Conservation (phyloP, 2,888 invertebrate species). For the Heliconius aoede region DNA sequence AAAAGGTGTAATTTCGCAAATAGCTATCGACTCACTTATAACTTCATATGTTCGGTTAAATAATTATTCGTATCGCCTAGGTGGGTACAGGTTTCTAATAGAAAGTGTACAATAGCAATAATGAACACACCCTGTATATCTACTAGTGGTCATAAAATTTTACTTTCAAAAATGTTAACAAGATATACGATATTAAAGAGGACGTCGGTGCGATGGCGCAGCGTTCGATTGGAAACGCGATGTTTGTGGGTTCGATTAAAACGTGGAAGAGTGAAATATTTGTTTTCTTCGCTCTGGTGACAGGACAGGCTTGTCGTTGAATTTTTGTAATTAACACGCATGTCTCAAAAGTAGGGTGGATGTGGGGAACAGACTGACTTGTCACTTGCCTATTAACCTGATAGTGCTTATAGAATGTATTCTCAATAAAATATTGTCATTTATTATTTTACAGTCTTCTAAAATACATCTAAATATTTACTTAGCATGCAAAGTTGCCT, state of each 20-base stretch:
- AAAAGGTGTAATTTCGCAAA: slow-evolving; percentile 74
- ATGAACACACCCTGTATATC: slow-evolving; percentile 27
- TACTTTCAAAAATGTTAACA: slow-evolving; percentile 12
- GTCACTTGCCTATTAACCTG: too few species aligned
- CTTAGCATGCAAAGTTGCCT: too few species aligned
- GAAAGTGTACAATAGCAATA: slow-evolving; percentile 35
- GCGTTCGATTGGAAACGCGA: too few species aligned
- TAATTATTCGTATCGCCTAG: slow-evolving; percentile 54
- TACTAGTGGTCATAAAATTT: slow-evolving; percentile 3
- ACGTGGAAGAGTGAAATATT: too few species aligned
- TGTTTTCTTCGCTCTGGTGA: too few species aligned
- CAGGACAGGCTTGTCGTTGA: too few species aligned
- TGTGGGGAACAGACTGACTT: too few species aligned
- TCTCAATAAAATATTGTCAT: neutral
- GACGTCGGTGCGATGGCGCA: too few species aligned
- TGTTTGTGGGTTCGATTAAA: too few species aligned
- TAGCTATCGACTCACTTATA: slow-evolving; percentile 57
- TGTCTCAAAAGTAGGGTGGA: too few species aligned
- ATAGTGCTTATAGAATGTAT: too few species aligned
- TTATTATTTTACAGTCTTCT: neutral
- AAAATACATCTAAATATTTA: neutral
- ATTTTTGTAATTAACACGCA: too few species aligned
- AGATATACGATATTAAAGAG: neutral
- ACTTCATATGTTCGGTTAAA: slow-evolving; percentile 62
- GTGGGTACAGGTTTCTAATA: slow-evolving; percentile 38